Evolutionary conservation across 2,113 vertebrate species (phyloP), one percentile per base, ranked within the genome.

Genomic region (Pitta sordida): DNA sequence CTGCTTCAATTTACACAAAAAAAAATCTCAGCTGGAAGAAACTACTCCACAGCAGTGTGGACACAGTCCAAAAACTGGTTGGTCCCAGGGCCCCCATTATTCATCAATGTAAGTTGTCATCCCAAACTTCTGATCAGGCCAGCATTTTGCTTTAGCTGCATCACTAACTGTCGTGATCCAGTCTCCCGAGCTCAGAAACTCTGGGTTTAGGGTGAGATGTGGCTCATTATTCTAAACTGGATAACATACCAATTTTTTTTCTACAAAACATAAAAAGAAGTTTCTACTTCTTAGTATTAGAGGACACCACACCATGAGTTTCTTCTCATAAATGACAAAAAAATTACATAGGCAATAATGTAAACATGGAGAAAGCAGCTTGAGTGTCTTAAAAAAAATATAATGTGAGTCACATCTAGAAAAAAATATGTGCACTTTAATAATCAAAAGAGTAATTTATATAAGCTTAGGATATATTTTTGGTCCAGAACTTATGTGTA

Each of bases 141-240:
- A 46, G 20, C 15, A 22, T 43, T 77, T 65, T 67, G 4, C 4
- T 29, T 86, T 52, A 58, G 7, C 13, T 65, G 1, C 44, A 32
- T 65, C 15, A 7, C 9, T 70, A 70, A 21, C 5, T 26, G 15
- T 52, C 79, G 44, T 53, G 15, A 55, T 70, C 12, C 21, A 18
- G 9, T 11, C 10, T 1, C 37, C 22, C 63, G 29, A 81, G 20
- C 29, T 67, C 62, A 83, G 51, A 77, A 77, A 23, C 3, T 4
- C 3, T 5, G 2, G 0, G 4, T 1, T 86, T 51, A 15, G 9
- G 4, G 16, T 39, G 29, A 63, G 22, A 24, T 73, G 43, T 29
- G 9, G 11, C 9, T 84, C 30, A 36, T 81, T 68, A 30, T 77
- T 84, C 17, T 53, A 74, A 80, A 74, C 8, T 2, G 1, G 80